Base-by-base conservation (phyloP, 2,888 invertebrate species). In the Thecocarcelia acutangulata region DNA sequence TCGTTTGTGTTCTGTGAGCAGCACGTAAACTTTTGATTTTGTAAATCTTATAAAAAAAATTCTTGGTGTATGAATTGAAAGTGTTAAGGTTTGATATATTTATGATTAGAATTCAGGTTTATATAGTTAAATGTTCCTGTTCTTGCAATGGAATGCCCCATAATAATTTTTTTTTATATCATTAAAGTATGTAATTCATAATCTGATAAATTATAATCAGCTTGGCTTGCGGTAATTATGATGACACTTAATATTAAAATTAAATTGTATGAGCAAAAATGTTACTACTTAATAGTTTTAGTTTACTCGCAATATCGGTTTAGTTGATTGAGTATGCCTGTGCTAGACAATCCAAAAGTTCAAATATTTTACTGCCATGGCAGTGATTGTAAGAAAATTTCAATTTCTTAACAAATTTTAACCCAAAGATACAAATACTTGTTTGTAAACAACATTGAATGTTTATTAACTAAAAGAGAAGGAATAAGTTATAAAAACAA, bases 201-300 rank as follows among this genome's bases (percentile, higher is more conserved):
- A 46, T 61, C 46, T 46, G 61, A 61, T 61, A 46, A 42, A 13
- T n/a, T 21, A n/a, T n/a, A 59, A 59, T 42, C 21, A 21, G 3
- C 13, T n/a, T n/a, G 21, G 37, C 9, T n/a, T 40, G 37, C 9
- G 64, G 48, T 64, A 40, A 54, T 42, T 42, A 28, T 50, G 11
- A 52, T 66, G 66, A 66, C 52, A 42, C 3, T 37, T 56, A 19
- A 21, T 12, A 58, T 56, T 58, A 56, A 69, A 46, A 46, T 58
- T 21, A 37, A 46, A 56, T 56, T 19, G 21, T 48, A 15, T 15
- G 33, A 58, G 13, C 12, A 6, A 19, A 42, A 6, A 12, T 19
- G 21, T 58, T 44, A 44, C 33, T 13, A n/a, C 19, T 37, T 58
- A 58, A 70, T 40, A 4, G 11, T n/a, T 40, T 70, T 59, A 70